Evolutionary conservation across 2,797 vertebrate genomes (phyloP), one percentile per base, ranked within the genome.

Genomic region (Betta splendens): DNA sequence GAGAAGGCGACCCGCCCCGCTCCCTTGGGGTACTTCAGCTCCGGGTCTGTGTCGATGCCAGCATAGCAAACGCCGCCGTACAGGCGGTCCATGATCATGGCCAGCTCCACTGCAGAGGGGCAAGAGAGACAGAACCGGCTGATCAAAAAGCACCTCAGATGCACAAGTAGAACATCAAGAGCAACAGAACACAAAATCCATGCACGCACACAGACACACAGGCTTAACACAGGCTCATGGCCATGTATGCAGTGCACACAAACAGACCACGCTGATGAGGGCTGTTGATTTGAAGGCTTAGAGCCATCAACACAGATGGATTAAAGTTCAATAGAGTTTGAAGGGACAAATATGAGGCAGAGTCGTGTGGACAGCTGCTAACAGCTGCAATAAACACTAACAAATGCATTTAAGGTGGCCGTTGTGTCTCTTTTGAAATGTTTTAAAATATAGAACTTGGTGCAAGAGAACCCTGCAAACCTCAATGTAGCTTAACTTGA

Each of bases 71-170:
- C 98, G 0, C 98, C 98, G 22, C 98, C 98, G 11, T 99, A 99
- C 60, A 99, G 94, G 61, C 98, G 92, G 76, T 99, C 98, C 98
- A 99, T 99, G 88, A 99, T 99, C 98, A 99, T 99, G 3, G 98
- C 98, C 80, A 99, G 92, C 83, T 99, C 98, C 94, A 99, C 98
- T 99, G 84, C 57, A 81, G 28, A 45, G 22, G 11, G 33, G 33
- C 22, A 13, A 22, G 22, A 51, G 13, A 22, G 11, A 37, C n/a
- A 53, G 3, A 33, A 28, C 3, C 1, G 52, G 7, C 1, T 48
- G 26, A 66, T 23, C n/a, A 40, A 53, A 17, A 46, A 17, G 43
- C 33, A 64, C 15, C 16, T 33, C 5, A 25, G 16, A 57, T 5
- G 8, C 21, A 65, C 6, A 42, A 5, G 38, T 10, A 46, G 26